Evolutionary conservation across 2,888 invertebrate genomes (phyloP).

Genomic region (Callinectes sapidus): DNA sequence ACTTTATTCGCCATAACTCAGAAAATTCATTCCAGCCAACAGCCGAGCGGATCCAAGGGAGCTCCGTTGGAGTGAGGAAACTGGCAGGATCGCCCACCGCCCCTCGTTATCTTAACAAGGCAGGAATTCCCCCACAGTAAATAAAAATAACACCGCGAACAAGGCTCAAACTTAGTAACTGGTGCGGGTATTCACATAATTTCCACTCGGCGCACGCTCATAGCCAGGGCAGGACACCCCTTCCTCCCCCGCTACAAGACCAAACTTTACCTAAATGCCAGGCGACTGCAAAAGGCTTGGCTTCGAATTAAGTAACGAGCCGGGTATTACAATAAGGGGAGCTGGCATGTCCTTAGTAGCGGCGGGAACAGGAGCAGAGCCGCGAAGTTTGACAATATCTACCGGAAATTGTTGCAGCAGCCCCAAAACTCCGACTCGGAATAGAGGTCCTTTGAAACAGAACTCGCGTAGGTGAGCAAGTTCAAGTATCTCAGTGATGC

Average conservation of each 20-base stretch:
- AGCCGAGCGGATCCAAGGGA: not conserved
- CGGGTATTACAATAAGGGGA: slow-evolving; percentile 28
- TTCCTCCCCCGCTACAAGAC: not conserved
- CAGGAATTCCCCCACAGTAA: slow-evolving; percentile 31
- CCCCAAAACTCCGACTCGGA: not conserved
- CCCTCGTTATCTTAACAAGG: slow-evolving; percentile 20
- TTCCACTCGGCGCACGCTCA: not conserved
- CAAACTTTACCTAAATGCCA: slow-evolving; percentile 32
- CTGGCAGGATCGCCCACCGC: not conserved
- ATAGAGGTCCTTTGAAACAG: slow-evolving; percentile 22
- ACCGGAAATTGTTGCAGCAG: slow-evolving; percentile 15
- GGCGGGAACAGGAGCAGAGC: slow-evolving; percentile 15
- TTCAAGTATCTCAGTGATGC: slow-evolving; percentile 17
- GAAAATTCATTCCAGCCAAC: slow-evolving; percentile 46
- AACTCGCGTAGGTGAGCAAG: slow-evolving; percentile 1
- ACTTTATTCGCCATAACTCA: slow-evolving; percentile 47
- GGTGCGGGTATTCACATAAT: slow-evolving; percentile 5
- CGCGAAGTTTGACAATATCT: slow-evolving; percentile 36
- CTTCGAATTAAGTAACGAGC: slow-evolving; percentile 1
- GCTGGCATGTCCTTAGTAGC: not conserved
- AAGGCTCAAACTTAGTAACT: slow-evolving; percentile 13
- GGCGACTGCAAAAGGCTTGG: slow-evolving; percentile 15
- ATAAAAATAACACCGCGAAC: slow-evolving; percentile 34
- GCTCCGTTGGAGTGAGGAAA: slow-evolving; percentile 27
- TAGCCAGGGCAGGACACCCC: not conserved